Conservation (phyloP, 1,140 invertebrate genomes). For the Patella vulgata region DNA sequence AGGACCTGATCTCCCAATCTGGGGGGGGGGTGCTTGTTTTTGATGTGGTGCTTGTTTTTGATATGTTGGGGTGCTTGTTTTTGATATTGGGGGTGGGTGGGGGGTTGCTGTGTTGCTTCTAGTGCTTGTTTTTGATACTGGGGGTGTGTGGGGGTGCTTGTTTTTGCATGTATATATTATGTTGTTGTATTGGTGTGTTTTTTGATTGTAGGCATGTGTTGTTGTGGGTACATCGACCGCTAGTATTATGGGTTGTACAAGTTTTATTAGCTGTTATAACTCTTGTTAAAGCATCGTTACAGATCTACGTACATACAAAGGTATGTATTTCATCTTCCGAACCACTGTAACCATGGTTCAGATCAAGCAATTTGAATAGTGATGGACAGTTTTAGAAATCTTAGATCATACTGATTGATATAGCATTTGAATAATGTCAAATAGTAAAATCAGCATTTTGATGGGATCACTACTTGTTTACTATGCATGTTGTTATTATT, state of each 20-base stretch:
- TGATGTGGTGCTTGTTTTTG: no score
- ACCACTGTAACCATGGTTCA: not conserved
- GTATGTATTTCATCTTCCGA: slow-evolving; percentile 18
- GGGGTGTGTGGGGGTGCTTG: no score
- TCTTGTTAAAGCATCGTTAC: slow-evolving; percentile 87
- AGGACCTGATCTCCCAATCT: no score
- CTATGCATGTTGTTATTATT: no score
- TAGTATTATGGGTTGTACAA: slow-evolving; percentile 89
- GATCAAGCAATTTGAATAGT: not conserved
- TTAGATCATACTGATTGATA: not conserved
- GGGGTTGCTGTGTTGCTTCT: not conserved
- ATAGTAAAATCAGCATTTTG: no score
- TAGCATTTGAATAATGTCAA: no score
- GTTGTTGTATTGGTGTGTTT: not conserved
- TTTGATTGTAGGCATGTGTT: slow-evolving; percentile 77
- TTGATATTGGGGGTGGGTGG: no score
- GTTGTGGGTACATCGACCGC: slow-evolving; percentile 88
- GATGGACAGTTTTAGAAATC: not conserved
- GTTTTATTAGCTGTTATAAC: slow-evolving; percentile 88
- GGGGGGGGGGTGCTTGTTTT: no score
- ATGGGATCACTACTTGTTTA: no score
- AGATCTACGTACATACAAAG: slow-evolving; percentile 93
- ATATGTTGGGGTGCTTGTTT: no score
- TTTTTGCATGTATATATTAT: not conserved
- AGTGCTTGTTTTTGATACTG: not conserved